phyloP scores from a whole-genome alignment of 2,113 vertebrate species.

The Proteles cristata region DNA sequence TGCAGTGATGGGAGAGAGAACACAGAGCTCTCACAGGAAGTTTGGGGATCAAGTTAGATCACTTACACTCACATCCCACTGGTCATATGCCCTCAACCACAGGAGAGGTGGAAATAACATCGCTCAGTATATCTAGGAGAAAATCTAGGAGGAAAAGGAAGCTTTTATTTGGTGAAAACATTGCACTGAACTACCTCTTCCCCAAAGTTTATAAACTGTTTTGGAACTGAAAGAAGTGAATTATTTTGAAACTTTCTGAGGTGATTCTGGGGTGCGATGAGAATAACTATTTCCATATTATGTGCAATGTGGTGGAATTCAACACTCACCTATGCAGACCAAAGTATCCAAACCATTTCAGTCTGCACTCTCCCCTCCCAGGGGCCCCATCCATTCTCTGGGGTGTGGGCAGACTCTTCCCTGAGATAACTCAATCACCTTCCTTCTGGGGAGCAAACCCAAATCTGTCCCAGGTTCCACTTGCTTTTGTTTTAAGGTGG shows the following conservation, averaged over 20 bases:
- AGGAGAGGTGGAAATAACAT: not conserved
- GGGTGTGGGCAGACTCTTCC: not conserved
- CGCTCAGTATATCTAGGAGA: not conserved
- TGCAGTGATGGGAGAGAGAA: not conserved
- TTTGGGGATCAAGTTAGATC: not conserved
- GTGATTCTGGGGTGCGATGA: not conserved
- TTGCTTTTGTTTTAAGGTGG: not conserved
- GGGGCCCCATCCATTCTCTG: rapidly evolving
- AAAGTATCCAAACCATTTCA: too few species aligned
- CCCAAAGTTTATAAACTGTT: not conserved
- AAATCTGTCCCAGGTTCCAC: not conserved
- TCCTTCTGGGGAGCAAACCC: not conserved
- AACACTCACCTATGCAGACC: not conserved
- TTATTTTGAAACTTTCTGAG: not conserved
- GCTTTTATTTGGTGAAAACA: not conserved
- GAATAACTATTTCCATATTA: not conserved
- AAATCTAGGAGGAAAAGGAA: not conserved
- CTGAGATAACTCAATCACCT: not conserved
- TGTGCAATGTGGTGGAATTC: not conserved
- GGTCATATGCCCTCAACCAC: not conserved
- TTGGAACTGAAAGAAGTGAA: not conserved
- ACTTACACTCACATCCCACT: not conserved
- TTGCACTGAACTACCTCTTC: not conserved
- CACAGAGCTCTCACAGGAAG: not conserved
- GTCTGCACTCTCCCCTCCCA: rapidly evolving